Evolutionary conservation across 2,888 invertebrate genomes (phyloP), one percentile per base, ranked within the genome.

Genomic region (Entomobrya proxima): DNA sequence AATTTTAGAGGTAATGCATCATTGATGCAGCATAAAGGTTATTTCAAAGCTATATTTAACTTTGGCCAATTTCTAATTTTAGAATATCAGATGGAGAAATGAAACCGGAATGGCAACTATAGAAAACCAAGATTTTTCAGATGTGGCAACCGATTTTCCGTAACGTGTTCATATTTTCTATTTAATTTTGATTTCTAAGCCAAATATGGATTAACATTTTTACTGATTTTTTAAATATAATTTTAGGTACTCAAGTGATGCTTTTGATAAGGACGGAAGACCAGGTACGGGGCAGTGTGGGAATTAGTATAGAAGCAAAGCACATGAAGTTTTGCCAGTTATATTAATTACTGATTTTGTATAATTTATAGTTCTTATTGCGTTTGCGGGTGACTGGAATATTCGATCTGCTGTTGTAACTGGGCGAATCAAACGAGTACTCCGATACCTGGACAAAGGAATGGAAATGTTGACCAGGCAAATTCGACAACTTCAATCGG

Each of bases 11-110:
- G 77, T 77, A 18, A 21, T 24, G 27, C 21, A 9, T 9, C 7
- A 24, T 18, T 27, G 7, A 30, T 7, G 47, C 47, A 61, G 32
- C 32, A 27, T 27, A 11, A 21, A 64, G 18, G 13, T 30, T 24
- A 50, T 75, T 21, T 6, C 5, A 74, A 18, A 35, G 69, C 35
- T 69, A 35, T 13, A 11, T 9, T 64, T 64, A 27, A 7, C 11
- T 27, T 11, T 18, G n/a, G 7, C 7, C 9, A 64, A 64, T 27
- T 64, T 27, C 21, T 2, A 11, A 15, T 64, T 30, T 47, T n/a
- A 77, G 79, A 79, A 79, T 58, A 32, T 79, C 1, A 79, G 27
- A 47, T 79, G 79, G 79, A 21, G 79, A 13, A 79, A 79, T 32
- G 79, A 79, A 35, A 40, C 64, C 18, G 27, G 18, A 58, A 47